phyloP scores from a whole-genome alignment of 2,797 vertebrate species.

The Hippoglossus hippoglossus region DNA sequence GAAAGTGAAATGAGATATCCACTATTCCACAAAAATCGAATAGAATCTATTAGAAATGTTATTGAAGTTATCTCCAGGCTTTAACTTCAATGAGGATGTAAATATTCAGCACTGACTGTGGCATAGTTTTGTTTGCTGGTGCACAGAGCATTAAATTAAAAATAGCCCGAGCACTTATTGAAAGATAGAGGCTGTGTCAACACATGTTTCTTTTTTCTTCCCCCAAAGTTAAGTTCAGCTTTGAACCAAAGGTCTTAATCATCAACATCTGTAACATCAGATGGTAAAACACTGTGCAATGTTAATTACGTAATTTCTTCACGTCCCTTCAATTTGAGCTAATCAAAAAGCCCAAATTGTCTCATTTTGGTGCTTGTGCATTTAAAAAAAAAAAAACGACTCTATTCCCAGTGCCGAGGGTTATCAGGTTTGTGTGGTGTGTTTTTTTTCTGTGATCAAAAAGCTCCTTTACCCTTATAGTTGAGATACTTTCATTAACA shows the following conservation, averaged over 20 bases:
- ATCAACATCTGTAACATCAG: conserved; percentile 28
- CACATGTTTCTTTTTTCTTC: not conserved
- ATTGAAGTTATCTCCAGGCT: conserved; percentile 19
- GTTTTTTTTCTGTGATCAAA: conserved; percentile 17
- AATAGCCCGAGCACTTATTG: conserved; percentile 31
- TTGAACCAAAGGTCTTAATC: conserved; percentile 43
- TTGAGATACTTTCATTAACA: conserved; percentile 19
- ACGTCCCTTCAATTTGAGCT: conserved; percentile 24
- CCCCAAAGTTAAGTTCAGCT: conserved; percentile 21
- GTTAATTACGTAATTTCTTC: conserved; percentile 7
- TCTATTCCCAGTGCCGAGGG: conserved; percentile 10
- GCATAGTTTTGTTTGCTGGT: conserved; percentile 54
- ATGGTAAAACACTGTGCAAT: not conserved
- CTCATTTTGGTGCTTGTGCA: not conserved
- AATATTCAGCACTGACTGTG: conserved; percentile 49
- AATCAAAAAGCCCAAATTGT: conserved; percentile 4
- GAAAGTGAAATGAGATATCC: conserved; percentile 28
- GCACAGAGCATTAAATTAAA: conserved; percentile 66
- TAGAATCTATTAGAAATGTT: conserved; percentile 24
- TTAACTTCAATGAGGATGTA: conserved; percentile 35
- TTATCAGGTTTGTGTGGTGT: conserved; percentile 26
- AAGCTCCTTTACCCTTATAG: not conserved
- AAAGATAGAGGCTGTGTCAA: conserved; percentile 11
- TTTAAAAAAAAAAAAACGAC: not conserved
- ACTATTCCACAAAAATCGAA: conserved; percentile 5